Evolutionary conservation across 2,113 vertebrate genomes (phyloP).

Genomic region (Anarhynchus alexandrinus): DNA sequence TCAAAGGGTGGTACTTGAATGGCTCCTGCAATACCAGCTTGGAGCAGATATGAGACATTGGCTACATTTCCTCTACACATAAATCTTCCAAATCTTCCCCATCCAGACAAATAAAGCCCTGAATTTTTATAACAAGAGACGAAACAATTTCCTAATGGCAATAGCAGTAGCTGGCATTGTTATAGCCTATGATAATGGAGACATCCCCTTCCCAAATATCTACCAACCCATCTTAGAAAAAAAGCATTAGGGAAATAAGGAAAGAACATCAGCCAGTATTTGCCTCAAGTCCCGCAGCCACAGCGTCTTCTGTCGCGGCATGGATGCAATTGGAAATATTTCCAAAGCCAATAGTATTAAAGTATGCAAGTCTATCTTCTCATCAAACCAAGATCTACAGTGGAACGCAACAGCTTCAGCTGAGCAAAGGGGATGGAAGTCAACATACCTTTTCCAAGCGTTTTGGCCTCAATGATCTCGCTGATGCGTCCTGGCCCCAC

Average conservation of each 20-base stretch:
- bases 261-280: accelerated
- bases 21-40: neutral
- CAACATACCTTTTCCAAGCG: conserved; percentile 89
- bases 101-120: neutral
- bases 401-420: neutral
- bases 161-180: neutral
- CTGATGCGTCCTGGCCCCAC: conserved; percentile 97
- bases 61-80: neutral
- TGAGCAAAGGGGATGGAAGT: neutral
- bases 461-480: conserved; percentile 99
- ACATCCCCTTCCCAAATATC: neutral
- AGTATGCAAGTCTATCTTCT: neutral
- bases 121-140: neutral
- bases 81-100: neutral
- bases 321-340: neutral
- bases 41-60: neutral
- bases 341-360: neutral
- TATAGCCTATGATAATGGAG: neutral
- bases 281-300: neutral
- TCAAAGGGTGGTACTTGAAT: neutral
- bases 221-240: neutral
- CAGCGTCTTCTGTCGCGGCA: neutral
- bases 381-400: neutral
- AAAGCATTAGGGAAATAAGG: neutral
- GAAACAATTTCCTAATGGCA: neutral